Percentiles rank a stretch among this genome's conserved stretches.
Evolutionary conservation across 2,888 invertebrate species (phyloP).

Genomic region (Oxyteleia sp.): DNA sequence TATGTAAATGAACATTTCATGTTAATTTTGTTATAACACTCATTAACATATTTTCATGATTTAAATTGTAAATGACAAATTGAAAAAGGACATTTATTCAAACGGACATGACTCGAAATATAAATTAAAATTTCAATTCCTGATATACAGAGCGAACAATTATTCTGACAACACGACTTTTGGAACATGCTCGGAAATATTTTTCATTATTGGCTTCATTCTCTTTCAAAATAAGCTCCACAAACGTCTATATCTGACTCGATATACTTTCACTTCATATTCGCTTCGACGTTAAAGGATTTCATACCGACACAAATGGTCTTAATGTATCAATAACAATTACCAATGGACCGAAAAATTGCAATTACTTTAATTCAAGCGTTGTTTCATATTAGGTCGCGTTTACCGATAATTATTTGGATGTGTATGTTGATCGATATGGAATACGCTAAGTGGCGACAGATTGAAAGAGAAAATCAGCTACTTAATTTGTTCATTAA

Average conservation of each 20-base stretch:
- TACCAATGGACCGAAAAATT: constrained; percentile 6
- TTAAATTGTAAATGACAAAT: constrained; percentile 33
- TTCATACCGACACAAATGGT: background rate
- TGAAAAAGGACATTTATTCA: constrained; percentile 22
- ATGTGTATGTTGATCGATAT: constrained; percentile 6
- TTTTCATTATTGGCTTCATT: constrained; percentile 38
- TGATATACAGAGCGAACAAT: background rate
- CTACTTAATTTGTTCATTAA: constrained; percentile 34
- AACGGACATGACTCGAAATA: constrained; percentile 7
- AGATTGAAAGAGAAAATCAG: constrained; percentile 8
- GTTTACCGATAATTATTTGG: constrained; percentile 14
- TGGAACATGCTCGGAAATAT: constrained; percentile 18
- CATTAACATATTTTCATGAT: constrained; percentile 35
- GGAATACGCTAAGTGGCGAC: background rate
- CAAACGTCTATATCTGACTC: constrained; percentile 12
- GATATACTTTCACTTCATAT: constrained; percentile 4
- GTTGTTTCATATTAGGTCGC: background rate
- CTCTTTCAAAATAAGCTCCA: constrained; percentile 18
- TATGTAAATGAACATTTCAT: constrained; percentile 37
- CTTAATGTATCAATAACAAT: constrained; percentile 23
- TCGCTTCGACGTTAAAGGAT: constrained; percentile 5
- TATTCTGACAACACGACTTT: constrained; percentile 11
- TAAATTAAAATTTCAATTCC: constrained; percentile 11
- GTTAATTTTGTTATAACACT: constrained; percentile 30
- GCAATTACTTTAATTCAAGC: constrained; percentile 13